These are phyloP conservation scores for Bettongia penicillata DNA, from an alignment of 2,113 vertebrate species.

Conservation along the genomic window DNA sequence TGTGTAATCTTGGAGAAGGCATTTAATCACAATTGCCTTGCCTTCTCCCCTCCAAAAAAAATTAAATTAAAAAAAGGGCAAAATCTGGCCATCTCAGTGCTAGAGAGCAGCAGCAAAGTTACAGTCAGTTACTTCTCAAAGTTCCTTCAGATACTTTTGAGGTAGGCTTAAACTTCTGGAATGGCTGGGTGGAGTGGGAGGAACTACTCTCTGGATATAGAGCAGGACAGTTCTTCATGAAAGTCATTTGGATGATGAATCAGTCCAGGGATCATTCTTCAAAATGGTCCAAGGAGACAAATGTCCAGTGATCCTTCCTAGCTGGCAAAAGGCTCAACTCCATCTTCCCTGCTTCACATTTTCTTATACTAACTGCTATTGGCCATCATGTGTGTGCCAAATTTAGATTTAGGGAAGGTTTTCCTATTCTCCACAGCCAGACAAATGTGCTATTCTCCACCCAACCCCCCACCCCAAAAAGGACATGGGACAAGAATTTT, in stretches of 20 bases:
- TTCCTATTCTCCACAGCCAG: background rate
- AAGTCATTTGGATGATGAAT: background rate
- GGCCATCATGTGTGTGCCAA: constrained; percentile 14
- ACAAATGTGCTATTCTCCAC: constrained; percentile 29
- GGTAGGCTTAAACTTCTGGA: no score
- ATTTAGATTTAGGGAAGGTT: constrained; percentile 13
- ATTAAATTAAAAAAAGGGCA: no score
- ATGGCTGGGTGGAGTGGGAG: no score
- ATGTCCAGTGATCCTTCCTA: background rate
- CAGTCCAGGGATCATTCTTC: background rate
- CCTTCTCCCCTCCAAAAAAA: no score
- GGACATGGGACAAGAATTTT: constrained; percentile 36
- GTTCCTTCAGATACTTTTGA: no score
- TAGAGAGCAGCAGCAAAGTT: background rate
- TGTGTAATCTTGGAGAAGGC: no score
- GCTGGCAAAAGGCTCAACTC: background rate
- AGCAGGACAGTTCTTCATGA: background rate
- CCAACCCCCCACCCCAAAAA: background rate
- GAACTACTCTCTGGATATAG: no score
- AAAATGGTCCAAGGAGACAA: background rate
- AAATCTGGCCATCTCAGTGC: background rate
- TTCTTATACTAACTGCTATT: background rate
- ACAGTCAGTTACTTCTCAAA: background rate
- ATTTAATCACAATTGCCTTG: no score
- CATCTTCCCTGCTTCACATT: background rate